These are phyloP conservation scores for Mongoloraphidia duomilia DNA, from an alignment of 2,888 invertebrate genomes.

Conservation along the genomic window DNA sequence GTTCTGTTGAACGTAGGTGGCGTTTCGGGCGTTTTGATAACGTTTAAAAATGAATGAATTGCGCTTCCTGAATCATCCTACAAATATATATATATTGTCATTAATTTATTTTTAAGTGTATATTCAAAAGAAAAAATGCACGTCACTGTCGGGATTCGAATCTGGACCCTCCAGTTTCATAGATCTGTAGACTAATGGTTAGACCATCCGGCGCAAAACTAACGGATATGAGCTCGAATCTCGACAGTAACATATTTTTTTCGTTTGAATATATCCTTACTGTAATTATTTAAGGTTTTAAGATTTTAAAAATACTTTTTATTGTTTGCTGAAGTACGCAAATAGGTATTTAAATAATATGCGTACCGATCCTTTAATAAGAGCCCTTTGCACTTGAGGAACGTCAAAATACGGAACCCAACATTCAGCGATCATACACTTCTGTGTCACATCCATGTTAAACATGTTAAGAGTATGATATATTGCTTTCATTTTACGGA, in stretches of 20 bases:
- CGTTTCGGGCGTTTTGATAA: conserved; percentile 43
- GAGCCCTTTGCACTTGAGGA: conserved; percentile 55
- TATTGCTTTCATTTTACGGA: conserved; percentile 63
- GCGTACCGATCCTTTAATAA: conserved; percentile 64
- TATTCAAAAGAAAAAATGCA: conserved; percentile 2
- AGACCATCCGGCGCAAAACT: conserved; percentile 3
- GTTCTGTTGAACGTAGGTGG: conserved; percentile 61
- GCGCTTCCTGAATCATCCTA: conserved; percentile 45
- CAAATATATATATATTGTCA: conserved; percentile 1
- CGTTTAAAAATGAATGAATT: conserved; percentile 58
- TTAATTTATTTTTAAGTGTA: background rate
- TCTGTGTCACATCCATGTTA: conserved; percentile 58
- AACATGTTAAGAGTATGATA: conserved; percentile 62
- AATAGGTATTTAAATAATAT: too few relatives aligned
- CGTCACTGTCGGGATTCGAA: too few relatives aligned
- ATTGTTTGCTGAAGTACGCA: too few relatives aligned
- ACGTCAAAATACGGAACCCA: conserved; percentile 40
- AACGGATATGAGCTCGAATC: conserved; percentile 1
- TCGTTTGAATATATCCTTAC: too few relatives aligned
- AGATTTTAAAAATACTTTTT: too few relatives aligned
- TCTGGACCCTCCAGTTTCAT: too few relatives aligned
- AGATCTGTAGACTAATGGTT: too few relatives aligned
- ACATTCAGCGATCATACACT: conserved; percentile 55
- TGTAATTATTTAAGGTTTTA: too few relatives aligned
- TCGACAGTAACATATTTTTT: too few relatives aligned